Evolutionary conservation across 1,140 invertebrate species (phyloP), one percentile per base, ranked within the genome.

Genomic region (Cryptotermes secundus): DNA sequence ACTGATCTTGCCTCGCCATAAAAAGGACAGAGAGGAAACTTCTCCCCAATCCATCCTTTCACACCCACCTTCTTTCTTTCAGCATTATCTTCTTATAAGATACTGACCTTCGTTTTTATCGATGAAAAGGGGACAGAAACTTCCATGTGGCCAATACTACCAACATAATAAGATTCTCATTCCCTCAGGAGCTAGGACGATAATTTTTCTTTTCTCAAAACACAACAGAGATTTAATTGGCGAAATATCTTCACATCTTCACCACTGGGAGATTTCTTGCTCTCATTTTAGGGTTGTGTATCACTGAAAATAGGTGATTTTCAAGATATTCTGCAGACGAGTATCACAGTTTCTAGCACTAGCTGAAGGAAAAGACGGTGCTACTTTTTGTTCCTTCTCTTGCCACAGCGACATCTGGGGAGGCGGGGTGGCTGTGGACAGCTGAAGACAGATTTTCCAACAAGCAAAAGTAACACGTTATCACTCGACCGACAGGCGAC

Each of bases 81-180:
- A 72, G n/a, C 59, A 31, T 72, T 72, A 72, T 72, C 59, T 72
- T 72, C 59, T 72, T 72, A 31, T 72, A 31, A 3, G 59, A 72
- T 72, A n/a, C 26, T 14, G 59, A 31, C 59, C 59, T 72, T 72
- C 59, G 26, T 72, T 72, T 72, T 72, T 26, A 9, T 31, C 26
- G 59, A 72, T 31, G 59, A 72, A 72, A 49, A 49, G 45, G 45
- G 38, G 19, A 49, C 22, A 72, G 59, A 72, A 72, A 72, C 59
- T 72, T 72, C 59, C 59, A 72, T 72, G 59, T 72, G 59, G 26
- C 59, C n/a, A 72, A n/a, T 72, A n/a, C 59, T 72, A n/a, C 59
- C 59, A 72, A 72, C 59, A 31, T n/a, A 72, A 72, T 26, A 72
- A 7, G 59, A 31, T 72, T 72, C 12, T 72, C 31, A 72, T 72